Evolutionary conservation across 2,113 vertebrate species (phyloP).

Genomic region (Saimiri boliviensis): DNA sequence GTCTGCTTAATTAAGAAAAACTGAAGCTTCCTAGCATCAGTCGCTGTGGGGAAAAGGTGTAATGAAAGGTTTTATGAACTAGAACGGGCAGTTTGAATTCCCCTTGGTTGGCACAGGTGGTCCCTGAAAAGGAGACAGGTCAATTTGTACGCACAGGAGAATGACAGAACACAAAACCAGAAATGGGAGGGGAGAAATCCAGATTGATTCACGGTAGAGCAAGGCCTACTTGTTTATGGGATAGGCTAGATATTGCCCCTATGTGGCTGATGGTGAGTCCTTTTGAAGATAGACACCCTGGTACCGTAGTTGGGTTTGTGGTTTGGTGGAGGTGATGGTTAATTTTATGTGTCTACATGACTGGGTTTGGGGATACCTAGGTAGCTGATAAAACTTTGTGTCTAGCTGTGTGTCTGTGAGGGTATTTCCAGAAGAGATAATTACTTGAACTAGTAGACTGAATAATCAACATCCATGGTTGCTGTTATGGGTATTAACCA

Average conservation of each 20-base stretch:
- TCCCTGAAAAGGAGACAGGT: neutral
- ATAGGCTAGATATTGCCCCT: accelerated
- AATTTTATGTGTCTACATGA: neutral
- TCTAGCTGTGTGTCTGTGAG: neutral
- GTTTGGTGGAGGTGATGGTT: neutral
- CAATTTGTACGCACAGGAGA: neutral
- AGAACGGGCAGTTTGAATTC: neutral
- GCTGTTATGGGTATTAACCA: neutral
- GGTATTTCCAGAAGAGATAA: neutral
- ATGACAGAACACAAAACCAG: neutral
- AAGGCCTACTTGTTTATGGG: neutral
- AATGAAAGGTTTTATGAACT: neutral
- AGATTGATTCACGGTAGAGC: neutral
- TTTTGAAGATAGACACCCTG: neutral
- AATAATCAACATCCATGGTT: neutral
- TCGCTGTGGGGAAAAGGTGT: neutral
- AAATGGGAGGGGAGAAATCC: neutral
- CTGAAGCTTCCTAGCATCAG: neutral
- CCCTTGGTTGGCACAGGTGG: neutral
- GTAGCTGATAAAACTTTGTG: neutral
- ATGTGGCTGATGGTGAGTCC: neutral
- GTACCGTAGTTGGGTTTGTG: accelerated
- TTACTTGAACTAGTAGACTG: neutral
- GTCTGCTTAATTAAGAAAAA: neutral
- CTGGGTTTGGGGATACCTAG: neutral